These are phyloP conservation scores for Coreoperca whiteheadi DNA, from an alignment of 2,113 vertebrate genomes.

Conservation along the genomic window DNA sequence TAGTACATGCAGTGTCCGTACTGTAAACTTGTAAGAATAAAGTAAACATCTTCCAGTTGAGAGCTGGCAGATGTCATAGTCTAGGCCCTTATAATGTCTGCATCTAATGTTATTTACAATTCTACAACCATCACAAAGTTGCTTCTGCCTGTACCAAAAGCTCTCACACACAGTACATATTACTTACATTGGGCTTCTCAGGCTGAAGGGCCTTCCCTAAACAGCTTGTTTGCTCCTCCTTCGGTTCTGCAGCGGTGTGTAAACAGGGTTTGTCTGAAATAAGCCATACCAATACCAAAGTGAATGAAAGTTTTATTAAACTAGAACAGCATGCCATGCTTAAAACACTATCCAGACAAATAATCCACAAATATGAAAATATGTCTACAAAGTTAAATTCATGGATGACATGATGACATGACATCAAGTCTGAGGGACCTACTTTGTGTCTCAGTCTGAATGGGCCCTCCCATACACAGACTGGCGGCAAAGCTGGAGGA, in stretches of 20 bases:
- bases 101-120: not conserved
- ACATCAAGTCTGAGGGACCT: constrained; percentile 29
- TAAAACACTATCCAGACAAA: not conserved
- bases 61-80: not conserved
- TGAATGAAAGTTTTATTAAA: not conserved
- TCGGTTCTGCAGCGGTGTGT: constrained; percentile 65
- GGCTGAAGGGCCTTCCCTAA: constrained; percentile 76
- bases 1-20: not conserved
- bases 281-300: not conserved
- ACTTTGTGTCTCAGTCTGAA: constrained; percentile 80
- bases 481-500: constrained; percentile 82
- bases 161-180: not conserved
- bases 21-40: not conserved
- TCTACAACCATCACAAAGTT: constrained; percentile 3
- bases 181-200: constrained; percentile 78
- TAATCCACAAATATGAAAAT: not conserved
- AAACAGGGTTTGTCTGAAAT: constrained; percentile 75
- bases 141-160: constrained; percentile 9
- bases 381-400: not conserved
- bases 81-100: not conserved
- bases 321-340: not conserved
- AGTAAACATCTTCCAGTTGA: constrained; percentile 1
- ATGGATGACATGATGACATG: too few relatives aligned
- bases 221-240: constrained; percentile 74
- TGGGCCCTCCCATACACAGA: constrained; percentile 75